phyloP scores from a whole-genome alignment of 2,113 vertebrate genomes.

The Neodon shergylaensis region DNA sequence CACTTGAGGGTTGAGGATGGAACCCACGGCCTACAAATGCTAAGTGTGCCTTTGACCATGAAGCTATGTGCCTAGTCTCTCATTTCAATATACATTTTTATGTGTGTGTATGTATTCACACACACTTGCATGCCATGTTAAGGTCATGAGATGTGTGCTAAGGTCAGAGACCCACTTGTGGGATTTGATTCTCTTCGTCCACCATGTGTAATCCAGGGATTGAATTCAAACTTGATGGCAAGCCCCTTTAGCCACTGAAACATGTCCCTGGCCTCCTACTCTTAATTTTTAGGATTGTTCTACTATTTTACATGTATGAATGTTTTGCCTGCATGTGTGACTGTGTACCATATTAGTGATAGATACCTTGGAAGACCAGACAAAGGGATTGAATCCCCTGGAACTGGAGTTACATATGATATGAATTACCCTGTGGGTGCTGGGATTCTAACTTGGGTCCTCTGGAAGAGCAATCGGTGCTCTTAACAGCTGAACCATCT shows the following conservation, averaged over 20 bases:
- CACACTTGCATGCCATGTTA: too few relatives aligned
- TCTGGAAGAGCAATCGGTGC: background rate
- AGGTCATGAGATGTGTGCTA: too few relatives aligned
- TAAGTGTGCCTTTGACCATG: background rate
- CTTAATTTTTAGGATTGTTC: background rate
- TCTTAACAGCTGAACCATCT: background rate
- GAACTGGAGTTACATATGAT: background rate
- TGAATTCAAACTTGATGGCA: background rate
- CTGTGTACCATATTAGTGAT: background rate
- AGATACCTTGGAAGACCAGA: background rate
- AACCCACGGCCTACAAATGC: background rate
- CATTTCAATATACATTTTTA: background rate
- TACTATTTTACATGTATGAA: background rate
- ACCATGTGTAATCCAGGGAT: background rate
- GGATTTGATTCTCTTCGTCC: background rate
- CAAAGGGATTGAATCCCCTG: background rate
- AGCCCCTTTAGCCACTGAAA: background rate
- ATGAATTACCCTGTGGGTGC: background rate
- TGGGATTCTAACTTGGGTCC: background rate
- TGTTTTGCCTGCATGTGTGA: background rate
- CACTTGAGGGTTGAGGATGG: background rate
- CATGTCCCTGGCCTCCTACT: background rate
- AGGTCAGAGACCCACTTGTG: background rate
- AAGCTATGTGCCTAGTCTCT: background rate
- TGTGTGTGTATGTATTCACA: background rate